Evolutionary conservation across 2,888 invertebrate species (phyloP).

Genomic region (Campaea margaritaria): DNA sequence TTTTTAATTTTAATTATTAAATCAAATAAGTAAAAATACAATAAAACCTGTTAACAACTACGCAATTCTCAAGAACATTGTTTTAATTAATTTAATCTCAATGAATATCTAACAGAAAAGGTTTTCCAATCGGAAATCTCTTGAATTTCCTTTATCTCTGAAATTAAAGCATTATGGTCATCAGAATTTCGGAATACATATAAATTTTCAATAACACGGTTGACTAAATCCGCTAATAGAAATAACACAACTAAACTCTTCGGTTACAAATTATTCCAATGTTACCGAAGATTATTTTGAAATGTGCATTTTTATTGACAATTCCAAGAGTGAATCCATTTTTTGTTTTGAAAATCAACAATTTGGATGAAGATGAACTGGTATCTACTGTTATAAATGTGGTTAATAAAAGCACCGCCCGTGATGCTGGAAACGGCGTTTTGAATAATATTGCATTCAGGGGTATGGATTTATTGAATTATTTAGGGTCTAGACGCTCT

Average conservation of each 20-base stretch:
- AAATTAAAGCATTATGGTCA: neutral
- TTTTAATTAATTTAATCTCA: no score
- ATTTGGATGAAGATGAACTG: conserved; percentile 17
- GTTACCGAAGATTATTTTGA: conserved; percentile 2
- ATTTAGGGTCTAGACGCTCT: conserved; percentile 4
- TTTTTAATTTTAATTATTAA: no score
- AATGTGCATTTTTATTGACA: conserved; percentile 30
- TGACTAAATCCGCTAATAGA: conserved; percentile 16
- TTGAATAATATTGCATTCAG: conserved; percentile 1
- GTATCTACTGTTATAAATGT: conserved; percentile 1
- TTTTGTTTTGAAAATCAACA: conserved; percentile 8
- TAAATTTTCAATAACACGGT: conserved; percentile 26
- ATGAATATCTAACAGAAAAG: neutral
- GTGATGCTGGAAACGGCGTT: neutral
- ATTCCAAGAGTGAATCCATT: conserved; percentile 18
- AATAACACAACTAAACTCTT: conserved; percentile 4
- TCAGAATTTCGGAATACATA: neutral
- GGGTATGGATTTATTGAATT: neutral
- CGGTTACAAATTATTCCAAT: conserved; percentile 12
- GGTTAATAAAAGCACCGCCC: neutral
- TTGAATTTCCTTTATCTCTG: neutral
- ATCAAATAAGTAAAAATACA: no score
- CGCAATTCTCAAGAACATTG: no score
- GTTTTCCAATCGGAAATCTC: neutral
- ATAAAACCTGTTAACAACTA: no score